Evolutionary conservation across 2,888 invertebrate genomes (phyloP).

Genomic region (Cyclophora albipunctata): DNA sequence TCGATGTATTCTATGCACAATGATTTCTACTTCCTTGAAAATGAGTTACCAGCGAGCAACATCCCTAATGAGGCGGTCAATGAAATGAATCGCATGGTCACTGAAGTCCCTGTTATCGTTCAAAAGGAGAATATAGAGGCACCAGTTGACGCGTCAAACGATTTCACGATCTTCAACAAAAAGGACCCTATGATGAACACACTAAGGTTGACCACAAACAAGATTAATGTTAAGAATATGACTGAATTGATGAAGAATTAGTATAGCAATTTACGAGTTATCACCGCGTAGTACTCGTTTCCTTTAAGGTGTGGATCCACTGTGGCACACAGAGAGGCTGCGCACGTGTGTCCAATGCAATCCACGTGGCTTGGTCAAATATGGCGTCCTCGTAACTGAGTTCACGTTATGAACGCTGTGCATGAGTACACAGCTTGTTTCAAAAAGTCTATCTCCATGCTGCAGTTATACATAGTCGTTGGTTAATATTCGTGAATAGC

Average conservation of each 20-base stretch:
- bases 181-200: conserved; percentile 71
- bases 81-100: conserved; percentile 52
- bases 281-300: conserved; percentile 5
- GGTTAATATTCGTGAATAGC: too few relatives aligned
- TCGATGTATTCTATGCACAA: conserved; percentile 63
- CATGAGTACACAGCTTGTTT: too few relatives aligned
- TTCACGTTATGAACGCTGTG: too few relatives aligned
- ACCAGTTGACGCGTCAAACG: conserved; percentile 31
- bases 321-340: too few relatives aligned
- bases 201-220: conserved; percentile 54
- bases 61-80: conserved; percentile 38
- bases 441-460: too few relatives aligned
- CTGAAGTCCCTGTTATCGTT: conserved; percentile 50
- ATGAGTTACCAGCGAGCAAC: conserved; percentile 42
- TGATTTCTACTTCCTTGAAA: conserved; percentile 64
- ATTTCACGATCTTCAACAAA: conserved; percentile 53
- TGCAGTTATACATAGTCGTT: too few relatives aligned
- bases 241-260: conserved; percentile 64
- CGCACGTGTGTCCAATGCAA: not conserved
- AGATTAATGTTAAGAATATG: conserved; percentile 69
- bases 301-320: not conserved
- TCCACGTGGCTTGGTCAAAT: not conserved
- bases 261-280: conserved; percentile 1
- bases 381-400: not conserved
- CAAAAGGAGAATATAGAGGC: conserved; percentile 48